Evolutionary conservation across 1,140 invertebrate species (phyloP).

Genomic region (Dendroctonus ponderosae): DNA sequence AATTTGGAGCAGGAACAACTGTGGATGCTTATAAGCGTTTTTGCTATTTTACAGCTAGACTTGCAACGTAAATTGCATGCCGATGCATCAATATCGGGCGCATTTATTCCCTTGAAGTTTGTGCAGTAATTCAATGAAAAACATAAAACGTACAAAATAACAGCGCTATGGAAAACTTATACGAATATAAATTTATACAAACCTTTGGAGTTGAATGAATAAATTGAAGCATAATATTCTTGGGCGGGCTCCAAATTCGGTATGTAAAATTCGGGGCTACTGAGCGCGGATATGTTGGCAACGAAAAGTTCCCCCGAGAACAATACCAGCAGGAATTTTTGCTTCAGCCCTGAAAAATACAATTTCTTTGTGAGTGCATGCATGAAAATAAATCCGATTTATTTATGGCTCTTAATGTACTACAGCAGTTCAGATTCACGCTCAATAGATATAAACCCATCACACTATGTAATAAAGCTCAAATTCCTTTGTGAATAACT

Average conservation of each 20-base stretch:
- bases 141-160: neutral
- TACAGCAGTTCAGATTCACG: too few relatives aligned
- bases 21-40: too few relatives aligned
- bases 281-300: conserved; percentile 43
- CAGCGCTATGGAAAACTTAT: too few relatives aligned
- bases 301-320: conserved; percentile 42
- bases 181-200: conserved; percentile 37
- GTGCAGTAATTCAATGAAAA: neutral
- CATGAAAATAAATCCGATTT: conserved; percentile 6
- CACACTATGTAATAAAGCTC: too few relatives aligned
- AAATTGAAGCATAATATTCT: conserved; percentile 54
- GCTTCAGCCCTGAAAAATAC: conserved; percentile 46
- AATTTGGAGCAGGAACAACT: too few relatives aligned
- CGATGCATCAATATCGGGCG: too few relatives aligned
- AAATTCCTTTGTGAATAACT: too few relatives aligned
- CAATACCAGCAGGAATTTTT: conserved; percentile 53
- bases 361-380: conserved; percentile 13
- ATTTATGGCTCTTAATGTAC: conserved; percentile 12
- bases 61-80: too few relatives aligned
- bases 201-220: conserved; percentile 60
- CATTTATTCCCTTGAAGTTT: too few relatives aligned
- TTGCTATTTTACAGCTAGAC: too few relatives aligned
- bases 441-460: too few relatives aligned
- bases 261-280: conserved; percentile 49
- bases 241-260: conserved; percentile 51